These are phyloP conservation scores for Volucella inanis DNA, from an alignment of 2,888 invertebrate species.

Conservation along the genomic window DNA sequence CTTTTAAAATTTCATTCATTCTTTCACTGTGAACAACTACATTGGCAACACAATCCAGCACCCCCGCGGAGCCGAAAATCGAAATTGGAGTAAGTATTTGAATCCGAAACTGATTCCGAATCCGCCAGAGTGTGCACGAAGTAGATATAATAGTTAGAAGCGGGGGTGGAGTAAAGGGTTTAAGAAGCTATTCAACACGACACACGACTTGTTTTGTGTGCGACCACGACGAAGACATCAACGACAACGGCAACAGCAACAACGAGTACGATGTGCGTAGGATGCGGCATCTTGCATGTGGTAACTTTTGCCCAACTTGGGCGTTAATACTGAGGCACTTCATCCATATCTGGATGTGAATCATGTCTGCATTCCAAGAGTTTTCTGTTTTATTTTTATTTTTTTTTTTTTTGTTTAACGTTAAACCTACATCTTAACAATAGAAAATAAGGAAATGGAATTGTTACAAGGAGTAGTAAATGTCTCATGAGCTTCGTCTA, in stretches of 20 bases:
- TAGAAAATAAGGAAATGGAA: background rate
- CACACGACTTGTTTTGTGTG: slow-evolving; percentile 4
- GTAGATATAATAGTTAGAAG: background rate
- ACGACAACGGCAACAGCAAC: too few relatives aligned
- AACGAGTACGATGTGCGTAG: slow-evolving; percentile 52
- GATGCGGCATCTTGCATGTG: slow-evolving; percentile 60
- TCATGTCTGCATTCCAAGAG: slow-evolving; percentile 3
- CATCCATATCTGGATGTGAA: slow-evolving; percentile 25
- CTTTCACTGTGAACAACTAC: background rate
- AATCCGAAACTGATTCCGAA: slow-evolving; percentile 2
- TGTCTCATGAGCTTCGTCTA: slow-evolving; percentile 62
- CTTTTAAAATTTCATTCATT: too few relatives aligned
- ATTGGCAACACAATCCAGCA: slow-evolving; percentile 63
- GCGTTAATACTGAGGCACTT: slow-evolving; percentile 46
- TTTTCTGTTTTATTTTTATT: background rate
- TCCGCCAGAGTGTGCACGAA: background rate
- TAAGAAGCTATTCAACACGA: slow-evolving; percentile 48
- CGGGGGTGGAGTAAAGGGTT: slow-evolving; percentile 8
- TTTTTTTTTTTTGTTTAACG: background rate
- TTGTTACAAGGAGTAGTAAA: too few relatives aligned
- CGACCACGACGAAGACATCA: too few relatives aligned
- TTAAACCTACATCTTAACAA: background rate
- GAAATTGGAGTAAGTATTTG: slow-evolving; percentile 48
- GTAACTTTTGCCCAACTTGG: slow-evolving; percentile 41
- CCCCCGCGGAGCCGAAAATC: slow-evolving; percentile 63